These are phyloP conservation scores for Alviniconcha marisindica DNA, from an alignment of 1,140 invertebrate species.

Conservation along the genomic window DNA sequence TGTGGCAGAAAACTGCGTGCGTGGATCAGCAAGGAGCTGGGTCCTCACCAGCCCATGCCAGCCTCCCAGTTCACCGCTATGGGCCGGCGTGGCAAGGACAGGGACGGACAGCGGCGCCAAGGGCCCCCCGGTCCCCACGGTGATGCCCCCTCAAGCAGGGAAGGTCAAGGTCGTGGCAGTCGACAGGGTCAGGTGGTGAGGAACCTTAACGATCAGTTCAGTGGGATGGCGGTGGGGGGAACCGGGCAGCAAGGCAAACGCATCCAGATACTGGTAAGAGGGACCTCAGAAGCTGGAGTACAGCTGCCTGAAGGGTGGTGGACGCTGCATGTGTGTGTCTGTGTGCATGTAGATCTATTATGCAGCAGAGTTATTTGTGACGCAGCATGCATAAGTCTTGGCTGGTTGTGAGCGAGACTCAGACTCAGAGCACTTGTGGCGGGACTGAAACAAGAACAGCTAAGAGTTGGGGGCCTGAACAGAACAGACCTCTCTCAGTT, in stretches of 20 bases:
- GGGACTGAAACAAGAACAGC: no score
- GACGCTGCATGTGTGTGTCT: no score
- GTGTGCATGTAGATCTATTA: no score
- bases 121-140: background rate
- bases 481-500: no score
- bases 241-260: background rate
- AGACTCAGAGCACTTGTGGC: no score
- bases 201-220: background rate
- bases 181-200: background rate
- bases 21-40: background rate
- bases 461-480: no score
- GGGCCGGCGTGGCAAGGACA: constrained; percentile 20
- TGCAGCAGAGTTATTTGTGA: no score
- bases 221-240: background rate
- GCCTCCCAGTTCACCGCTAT: constrained; percentile 12
- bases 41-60: background rate
- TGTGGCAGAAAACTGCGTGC: background rate
- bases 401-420: no score
- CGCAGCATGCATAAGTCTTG: no score
- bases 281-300: no score
- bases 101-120: background rate
- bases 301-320: no score
- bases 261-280: background rate
- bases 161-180: background rate
- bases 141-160: background rate